Conservation (phyloP, 2,113 vertebrate genomes). For the Aegypius monachus region DNA sequence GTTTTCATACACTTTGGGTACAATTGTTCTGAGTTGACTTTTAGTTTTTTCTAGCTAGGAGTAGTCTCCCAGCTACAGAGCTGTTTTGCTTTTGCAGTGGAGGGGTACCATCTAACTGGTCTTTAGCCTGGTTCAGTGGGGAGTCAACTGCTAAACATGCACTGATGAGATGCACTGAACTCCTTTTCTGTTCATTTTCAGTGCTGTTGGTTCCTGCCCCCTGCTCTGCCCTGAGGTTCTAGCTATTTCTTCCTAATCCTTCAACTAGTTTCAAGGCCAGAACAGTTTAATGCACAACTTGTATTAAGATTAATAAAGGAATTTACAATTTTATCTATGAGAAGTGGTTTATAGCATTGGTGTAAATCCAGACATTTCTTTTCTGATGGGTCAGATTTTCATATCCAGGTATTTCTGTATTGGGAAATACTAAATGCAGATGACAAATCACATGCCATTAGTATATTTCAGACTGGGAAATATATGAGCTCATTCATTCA, state of each 20-base stretch:
- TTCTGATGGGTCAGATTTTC: background rate
- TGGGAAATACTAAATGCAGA: background rate
- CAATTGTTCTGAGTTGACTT: background rate
- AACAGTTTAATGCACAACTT: background rate
- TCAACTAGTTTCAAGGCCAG: background rate
- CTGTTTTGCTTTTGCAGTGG: background rate
- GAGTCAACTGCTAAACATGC: accelerated
- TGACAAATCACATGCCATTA: background rate
- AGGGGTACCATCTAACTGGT: accelerated
- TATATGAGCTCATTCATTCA: background rate
- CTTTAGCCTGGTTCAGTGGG: accelerated
- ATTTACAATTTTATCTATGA: background rate
- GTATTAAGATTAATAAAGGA: background rate
- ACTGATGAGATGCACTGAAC: accelerated
- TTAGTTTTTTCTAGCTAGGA: background rate
- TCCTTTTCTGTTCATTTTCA: background rate
- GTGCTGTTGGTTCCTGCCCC: background rate
- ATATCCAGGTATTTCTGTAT: background rate
- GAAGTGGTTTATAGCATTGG: accelerated
- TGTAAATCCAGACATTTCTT: background rate
- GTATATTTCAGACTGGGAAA: background rate
- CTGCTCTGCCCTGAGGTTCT: background rate
- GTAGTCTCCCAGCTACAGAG: background rate
- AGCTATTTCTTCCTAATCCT: background rate
- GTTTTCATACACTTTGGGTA: accelerated